A percentile compares a stretch with the other conserved stretches of the same genome.
phyloP scores from a whole-genome alignment of 1,140 invertebrate species.

The Steinernema khuongi region DNA sequence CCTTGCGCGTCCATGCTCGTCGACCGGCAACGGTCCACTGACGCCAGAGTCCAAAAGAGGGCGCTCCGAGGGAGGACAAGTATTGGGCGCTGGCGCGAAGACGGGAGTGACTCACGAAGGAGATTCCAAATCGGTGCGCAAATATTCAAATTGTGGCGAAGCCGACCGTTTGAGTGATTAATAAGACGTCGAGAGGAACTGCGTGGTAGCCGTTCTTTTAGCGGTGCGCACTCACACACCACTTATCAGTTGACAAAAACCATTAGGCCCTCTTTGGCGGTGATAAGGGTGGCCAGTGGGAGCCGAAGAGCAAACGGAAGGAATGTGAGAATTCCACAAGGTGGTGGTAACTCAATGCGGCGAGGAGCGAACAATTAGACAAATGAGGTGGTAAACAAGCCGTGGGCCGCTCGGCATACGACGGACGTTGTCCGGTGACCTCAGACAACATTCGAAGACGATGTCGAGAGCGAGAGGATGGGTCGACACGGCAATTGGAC shows the following conservation, averaged over 20 bases:
- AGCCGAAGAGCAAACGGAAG: neutral
- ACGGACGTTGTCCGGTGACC: neutral
- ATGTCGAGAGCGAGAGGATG: neutral
- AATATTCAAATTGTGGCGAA: slow-evolving; percentile 17
- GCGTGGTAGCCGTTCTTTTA: too few species aligned
- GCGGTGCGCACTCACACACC: too few species aligned
- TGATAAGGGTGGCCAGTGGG: neutral
- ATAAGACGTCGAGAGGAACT: too few species aligned
- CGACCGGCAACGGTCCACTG: neutral
- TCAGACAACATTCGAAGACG: slow-evolving; percentile 1
- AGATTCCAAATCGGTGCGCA: slow-evolving; percentile 1
- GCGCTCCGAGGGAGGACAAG: neutral
- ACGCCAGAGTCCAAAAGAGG: neutral
- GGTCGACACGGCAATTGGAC: slow-evolving; percentile 4
- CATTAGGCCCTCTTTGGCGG: neutral
- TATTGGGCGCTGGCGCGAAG: neutral
- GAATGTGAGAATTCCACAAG: neutral
- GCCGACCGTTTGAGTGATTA: too few species aligned
- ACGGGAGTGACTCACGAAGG: neutral
- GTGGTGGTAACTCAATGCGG: neutral
- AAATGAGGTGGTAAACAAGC: slow-evolving; percentile 12
- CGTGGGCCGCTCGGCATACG: neutral
- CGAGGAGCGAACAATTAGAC: neutral
- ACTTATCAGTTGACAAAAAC: too few species aligned
- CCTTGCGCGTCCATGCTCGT: neutral